phyloP scores from a whole-genome alignment of 2,888 invertebrate species.

The Mythimna pallens region DNA sequence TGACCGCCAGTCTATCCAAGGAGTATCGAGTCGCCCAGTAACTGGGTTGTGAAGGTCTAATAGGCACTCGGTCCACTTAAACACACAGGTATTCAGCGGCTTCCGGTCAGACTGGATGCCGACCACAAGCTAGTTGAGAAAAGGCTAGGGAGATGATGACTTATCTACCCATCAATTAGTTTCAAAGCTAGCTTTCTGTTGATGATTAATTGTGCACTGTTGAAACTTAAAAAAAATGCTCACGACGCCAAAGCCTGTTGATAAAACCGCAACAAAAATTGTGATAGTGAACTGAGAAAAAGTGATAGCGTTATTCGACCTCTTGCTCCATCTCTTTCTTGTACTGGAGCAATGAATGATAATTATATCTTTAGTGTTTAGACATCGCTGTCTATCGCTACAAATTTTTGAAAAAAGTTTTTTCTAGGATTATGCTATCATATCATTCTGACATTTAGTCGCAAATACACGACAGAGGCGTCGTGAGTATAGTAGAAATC shows the following conservation, averaged over 20 bases:
- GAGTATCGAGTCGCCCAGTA: too few relatives aligned
- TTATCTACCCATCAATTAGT: background rate
- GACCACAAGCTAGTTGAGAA: too few relatives aligned
- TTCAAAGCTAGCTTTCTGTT: background rate
- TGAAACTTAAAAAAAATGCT: conserved; percentile 12
- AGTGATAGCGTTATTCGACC: background rate
- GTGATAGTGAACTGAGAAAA: background rate
- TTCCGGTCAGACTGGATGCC: too few relatives aligned
- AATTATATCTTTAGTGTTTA: too few relatives aligned
- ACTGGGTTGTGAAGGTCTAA: too few relatives aligned
- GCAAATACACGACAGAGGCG: conserved; percentile 33
- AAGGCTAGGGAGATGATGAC: too few relatives aligned
- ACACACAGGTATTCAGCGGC: too few relatives aligned
- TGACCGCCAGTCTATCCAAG: too few relatives aligned
- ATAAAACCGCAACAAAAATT: background rate
- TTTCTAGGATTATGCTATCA: conserved; percentile 20
- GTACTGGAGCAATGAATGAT: too few relatives aligned
- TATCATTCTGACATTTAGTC: conserved; percentile 31
- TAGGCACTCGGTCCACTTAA: too few relatives aligned
- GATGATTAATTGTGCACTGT: conserved; percentile 28
- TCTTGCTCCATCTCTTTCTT: background rate
- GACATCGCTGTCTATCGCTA: too few relatives aligned
- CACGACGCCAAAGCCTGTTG: conserved; percentile 27
- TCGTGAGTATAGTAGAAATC: conserved; percentile 28
- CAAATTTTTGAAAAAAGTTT: background rate